Evolutionary conservation across 2,888 invertebrate genomes (phyloP).

Genomic region (Laothoe populi): DNA sequence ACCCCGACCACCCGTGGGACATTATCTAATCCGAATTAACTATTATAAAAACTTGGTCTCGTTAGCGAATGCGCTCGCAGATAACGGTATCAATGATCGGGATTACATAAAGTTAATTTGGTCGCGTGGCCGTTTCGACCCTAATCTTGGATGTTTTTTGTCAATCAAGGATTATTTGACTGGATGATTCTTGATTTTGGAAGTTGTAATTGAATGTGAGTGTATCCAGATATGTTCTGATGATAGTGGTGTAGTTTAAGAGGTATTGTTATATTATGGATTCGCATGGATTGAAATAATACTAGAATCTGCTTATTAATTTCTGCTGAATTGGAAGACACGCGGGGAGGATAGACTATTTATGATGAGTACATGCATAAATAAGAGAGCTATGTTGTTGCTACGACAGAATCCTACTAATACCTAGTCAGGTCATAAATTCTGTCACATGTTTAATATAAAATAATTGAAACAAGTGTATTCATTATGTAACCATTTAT

Average conservation of each 20-base stretch:
- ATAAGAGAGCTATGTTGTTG: too few relatives aligned
- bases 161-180: slow-evolving; percentile 60
- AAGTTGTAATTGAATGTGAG: slow-evolving; percentile 44
- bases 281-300: too few relatives aligned
- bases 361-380: too few relatives aligned
- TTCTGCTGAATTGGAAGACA: too few relatives aligned
- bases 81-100: slow-evolving; percentile 67
- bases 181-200: slow-evolving; percentile 53
- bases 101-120: slow-evolving; percentile 80
- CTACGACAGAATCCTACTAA: too few relatives aligned
- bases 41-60: slow-evolving; percentile 69
- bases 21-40: slow-evolving; percentile 79
- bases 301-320: too few relatives aligned
- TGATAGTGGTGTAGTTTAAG: slow-evolving; percentile 18
- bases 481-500: too few relatives aligned
- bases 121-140: slow-evolving; percentile 71
- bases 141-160: slow-evolving; percentile 50
- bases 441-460: too few relatives aligned
- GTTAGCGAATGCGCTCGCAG: slow-evolving; percentile 68
- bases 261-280: too few relatives aligned
- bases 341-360: too few relatives aligned
- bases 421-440: too few relatives aligned
- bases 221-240: slow-evolving; percentile 26
- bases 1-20: slow-evolving; percentile 76
- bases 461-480: too few relatives aligned